Conservation (phyloP, 1,140 invertebrate species). For the Paraescarpia echinospica region DNA sequence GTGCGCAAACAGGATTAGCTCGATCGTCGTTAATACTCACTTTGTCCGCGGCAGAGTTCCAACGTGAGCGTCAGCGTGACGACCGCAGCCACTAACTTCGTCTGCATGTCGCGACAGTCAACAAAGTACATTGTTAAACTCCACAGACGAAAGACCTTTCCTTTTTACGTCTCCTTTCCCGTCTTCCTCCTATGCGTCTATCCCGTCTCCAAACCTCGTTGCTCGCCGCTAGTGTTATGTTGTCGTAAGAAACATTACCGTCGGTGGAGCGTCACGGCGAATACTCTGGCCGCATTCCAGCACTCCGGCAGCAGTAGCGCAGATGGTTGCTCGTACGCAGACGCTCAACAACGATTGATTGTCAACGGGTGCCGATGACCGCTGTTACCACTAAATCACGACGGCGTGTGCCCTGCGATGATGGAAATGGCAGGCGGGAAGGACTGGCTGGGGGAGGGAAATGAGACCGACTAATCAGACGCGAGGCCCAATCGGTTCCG, state of each 20-base stretch:
- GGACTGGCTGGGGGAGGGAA: background rate
- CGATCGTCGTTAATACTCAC: background rate
- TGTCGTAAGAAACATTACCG: background rate
- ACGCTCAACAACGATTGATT: background rate
- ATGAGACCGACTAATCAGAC: background rate
- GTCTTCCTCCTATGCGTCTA: background rate
- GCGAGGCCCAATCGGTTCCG: background rate
- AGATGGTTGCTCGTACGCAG: background rate
- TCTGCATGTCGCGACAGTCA: background rate
- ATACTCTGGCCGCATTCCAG: background rate
- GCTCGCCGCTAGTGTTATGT: background rate
- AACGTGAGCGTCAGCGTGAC: background rate
- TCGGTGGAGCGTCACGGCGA: background rate
- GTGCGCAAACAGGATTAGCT: background rate
- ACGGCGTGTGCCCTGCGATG: background rate
- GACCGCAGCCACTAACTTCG: background rate
- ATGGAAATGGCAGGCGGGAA: background rate
- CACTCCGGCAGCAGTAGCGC: too few relatives aligned
- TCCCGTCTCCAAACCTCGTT: background rate
- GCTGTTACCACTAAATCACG: background rate
- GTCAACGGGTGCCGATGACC: constrained; percentile 2
- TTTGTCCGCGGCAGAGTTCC: background rate
- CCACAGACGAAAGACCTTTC: background rate
- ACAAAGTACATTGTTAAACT: background rate
- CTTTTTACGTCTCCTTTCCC: background rate